These are phyloP conservation scores for Lithophane socia DNA, from an alignment of 2,888 invertebrate genomes.

Conservation along the genomic window DNA sequence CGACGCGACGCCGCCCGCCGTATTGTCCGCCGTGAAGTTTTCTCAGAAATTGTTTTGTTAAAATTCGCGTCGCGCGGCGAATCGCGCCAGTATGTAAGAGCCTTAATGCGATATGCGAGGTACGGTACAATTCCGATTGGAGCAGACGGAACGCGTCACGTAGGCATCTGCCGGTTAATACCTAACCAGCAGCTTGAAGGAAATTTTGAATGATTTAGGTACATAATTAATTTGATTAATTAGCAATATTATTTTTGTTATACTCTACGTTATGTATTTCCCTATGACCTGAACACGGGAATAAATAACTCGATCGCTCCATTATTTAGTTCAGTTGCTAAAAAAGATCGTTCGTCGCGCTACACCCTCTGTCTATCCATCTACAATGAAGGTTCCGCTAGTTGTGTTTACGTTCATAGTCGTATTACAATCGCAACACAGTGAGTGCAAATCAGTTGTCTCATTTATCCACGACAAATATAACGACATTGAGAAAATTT, in stretches of 20 bases:
- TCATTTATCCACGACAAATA: no score
- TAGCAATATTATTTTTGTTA: constrained; percentile 36
- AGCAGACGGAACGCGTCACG: no score
- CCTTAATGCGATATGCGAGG: neutral
- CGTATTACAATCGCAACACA: constrained; percentile 70
- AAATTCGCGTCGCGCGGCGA: no score
- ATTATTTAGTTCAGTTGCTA: constrained; percentile 73
- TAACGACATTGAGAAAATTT: neutral
- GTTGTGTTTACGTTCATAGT: constrained; percentile 73
- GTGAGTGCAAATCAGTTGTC: constrained; percentile 68
- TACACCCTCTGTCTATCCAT: constrained; percentile 27
- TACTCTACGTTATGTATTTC: constrained; percentile 59
- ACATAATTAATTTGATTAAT: constrained; percentile 18
- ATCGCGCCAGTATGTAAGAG: no score
- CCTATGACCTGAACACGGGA: constrained; percentile 77
- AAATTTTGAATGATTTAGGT: constrained; percentile 21
- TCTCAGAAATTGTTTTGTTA: no score
- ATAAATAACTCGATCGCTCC: constrained; percentile 74
- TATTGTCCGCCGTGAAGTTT: no score
- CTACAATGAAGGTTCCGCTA: constrained; percentile 78
- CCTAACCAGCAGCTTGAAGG: neutral
- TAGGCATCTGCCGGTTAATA: neutral
- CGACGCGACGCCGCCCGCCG: no score
- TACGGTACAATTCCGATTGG: neutral
- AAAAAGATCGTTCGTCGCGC: constrained; percentile 52